Percentiles rank a stretch among this genome's conserved stretches.
Evolutionary conservation across 2,113 vertebrate species (phyloP).

Genomic region (Xyliphius kryptos): DNA sequence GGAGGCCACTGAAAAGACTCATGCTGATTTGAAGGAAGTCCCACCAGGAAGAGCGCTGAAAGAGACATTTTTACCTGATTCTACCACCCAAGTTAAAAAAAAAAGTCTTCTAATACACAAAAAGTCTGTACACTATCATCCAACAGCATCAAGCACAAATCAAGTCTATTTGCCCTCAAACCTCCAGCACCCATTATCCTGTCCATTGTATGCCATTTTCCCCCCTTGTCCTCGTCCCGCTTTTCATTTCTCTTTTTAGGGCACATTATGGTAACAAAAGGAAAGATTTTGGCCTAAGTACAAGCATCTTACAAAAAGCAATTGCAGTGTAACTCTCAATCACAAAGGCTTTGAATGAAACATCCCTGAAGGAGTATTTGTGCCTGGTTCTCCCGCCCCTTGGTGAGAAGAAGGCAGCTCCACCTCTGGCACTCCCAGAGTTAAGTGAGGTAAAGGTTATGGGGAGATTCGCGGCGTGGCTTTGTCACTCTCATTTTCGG

Average conservation of each 20-base stretch:
- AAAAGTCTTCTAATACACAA: conserved; percentile 20
- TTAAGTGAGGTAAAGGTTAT: conserved; percentile 42
- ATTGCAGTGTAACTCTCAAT: conserved; percentile 37
- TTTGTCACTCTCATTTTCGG: conserved; percentile 62
- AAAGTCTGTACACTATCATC: background rate
- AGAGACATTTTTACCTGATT: conserved; percentile 80
- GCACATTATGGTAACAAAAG: conserved; percentile 41
- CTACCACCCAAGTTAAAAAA: conserved; percentile 51
- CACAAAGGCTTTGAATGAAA: conserved; percentile 27
- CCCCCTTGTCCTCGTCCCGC: conserved; percentile 22
- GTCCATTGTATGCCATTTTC: conserved; percentile 41
- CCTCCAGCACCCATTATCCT: conserved; percentile 25
- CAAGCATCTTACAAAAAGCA: conserved; percentile 43
- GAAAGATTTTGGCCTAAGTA: conserved; percentile 41
- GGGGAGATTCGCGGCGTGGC: conserved; percentile 57
- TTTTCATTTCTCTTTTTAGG: conserved; percentile 16
- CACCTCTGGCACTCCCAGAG: conserved; percentile 47
- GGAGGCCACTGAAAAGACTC: conserved; percentile 82
- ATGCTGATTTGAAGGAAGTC: conserved; percentile 84
- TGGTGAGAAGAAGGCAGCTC: conserved; percentile 41
- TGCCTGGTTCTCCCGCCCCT: conserved; percentile 23
- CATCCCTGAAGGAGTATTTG: conserved; percentile 20
- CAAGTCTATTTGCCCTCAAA: background rate
- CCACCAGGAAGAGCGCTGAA: conserved; percentile 72
- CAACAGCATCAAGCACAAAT: conserved; percentile 18